phyloP scores from a whole-genome alignment of 2,888 invertebrate genomes.

The Agrotis puta region DNA sequence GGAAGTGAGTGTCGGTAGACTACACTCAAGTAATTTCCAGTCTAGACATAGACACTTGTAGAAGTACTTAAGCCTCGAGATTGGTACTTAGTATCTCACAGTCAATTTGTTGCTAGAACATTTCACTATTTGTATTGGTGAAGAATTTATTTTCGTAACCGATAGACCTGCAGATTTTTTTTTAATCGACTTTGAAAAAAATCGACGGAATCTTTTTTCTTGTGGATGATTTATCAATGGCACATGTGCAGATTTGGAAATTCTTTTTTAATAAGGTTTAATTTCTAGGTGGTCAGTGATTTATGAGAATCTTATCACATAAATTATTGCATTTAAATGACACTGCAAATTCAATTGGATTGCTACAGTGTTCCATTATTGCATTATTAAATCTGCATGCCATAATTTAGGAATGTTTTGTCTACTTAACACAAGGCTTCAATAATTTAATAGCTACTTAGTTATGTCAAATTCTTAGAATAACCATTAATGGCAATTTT shows the following conservation, averaged over 20 bases:
- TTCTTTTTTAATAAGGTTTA: no score
- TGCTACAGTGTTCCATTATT: not conserved
- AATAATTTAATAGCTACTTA: not conserved
- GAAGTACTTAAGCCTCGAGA: not conserved
- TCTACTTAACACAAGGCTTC: no score
- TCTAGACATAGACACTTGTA: conserved; percentile 35
- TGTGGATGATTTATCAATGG: no score
- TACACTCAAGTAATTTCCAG: not conserved
- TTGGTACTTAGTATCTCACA: not conserved
- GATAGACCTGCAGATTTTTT: no score
- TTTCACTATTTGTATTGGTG: not conserved
- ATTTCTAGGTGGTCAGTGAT: no score
- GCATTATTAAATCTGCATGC: not conserved
- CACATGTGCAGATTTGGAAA: no score
- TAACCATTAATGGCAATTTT: not conserved
- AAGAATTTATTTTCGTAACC: not conserved
- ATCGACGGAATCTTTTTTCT: no score
- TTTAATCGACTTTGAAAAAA: no score
- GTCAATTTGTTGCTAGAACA: conserved; percentile 4
- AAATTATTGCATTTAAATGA: no score
- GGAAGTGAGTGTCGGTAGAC: conserved; percentile 32
- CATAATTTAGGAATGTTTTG: not conserved
- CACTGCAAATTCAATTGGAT: no score
- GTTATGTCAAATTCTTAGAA: not conserved
- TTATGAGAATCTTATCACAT: no score